phyloP scores from a whole-genome alignment of 2,113 vertebrate genomes.

The Hipposideros armiger region DNA sequence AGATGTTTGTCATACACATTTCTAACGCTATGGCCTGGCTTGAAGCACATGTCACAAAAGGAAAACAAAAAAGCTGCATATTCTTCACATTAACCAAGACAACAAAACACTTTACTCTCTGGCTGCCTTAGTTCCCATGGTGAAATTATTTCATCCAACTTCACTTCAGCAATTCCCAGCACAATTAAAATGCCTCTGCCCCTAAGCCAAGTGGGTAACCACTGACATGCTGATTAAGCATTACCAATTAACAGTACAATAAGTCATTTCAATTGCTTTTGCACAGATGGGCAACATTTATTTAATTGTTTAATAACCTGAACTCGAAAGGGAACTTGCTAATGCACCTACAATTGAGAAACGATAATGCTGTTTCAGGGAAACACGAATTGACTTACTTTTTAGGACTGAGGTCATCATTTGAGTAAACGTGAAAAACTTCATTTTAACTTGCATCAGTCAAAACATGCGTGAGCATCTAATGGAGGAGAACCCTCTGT shows the following conservation, averaged over 20 bases:
- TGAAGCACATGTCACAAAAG: constrained; percentile 1
- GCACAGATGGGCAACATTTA: constrained; percentile 72
- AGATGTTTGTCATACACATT: not conserved
- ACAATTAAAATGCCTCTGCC: constrained; percentile 59
- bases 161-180: constrained; percentile 37
- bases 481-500: too few species aligned
- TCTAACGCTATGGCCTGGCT: not conserved
- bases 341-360: constrained; percentile 51
- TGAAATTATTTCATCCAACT: constrained; percentile 73
- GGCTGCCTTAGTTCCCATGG: constrained; percentile 23
- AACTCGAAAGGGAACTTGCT: constrained; percentile 55
- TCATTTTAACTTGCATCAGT: not conserved
- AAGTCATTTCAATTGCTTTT: constrained; percentile 73
- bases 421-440: constrained; percentile 23
- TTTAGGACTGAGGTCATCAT: not conserved
- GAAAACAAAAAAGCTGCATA: not conserved
- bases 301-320: constrained; percentile 82
- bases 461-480: accelerated
- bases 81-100: constrained; percentile 32
- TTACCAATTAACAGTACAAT: constrained; percentile 70
- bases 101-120: constrained; percentile 25
- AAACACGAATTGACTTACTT: constrained; percentile 48
- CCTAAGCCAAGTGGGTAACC: constrained; percentile 59
- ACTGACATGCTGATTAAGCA: constrained; percentile 71
- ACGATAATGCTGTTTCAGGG: constrained; percentile 65